A percentile compares a stretch with the other conserved stretches of the same genome.
Evolutionary conservation across 2,888 invertebrate genomes (phyloP).

Genomic region (Meliscaeva auricollis): DNA sequence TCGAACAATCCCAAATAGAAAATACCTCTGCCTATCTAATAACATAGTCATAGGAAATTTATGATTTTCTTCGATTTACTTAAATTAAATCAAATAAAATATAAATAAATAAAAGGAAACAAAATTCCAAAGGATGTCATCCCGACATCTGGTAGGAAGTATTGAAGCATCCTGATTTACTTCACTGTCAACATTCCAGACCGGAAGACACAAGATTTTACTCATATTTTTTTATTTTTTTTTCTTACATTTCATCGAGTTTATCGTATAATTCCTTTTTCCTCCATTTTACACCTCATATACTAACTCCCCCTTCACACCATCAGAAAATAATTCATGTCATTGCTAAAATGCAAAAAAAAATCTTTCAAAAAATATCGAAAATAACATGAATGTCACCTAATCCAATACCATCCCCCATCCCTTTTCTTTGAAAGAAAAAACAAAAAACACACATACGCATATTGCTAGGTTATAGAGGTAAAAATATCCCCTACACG

Average conservation of each 20-base stretch:
- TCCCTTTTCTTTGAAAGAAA: background rate
- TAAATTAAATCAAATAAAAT: slow-evolving; percentile 32
- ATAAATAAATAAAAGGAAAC: slow-evolving; percentile 31
- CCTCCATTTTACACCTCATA: background rate
- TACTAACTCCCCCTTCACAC: background rate
- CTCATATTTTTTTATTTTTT: background rate
- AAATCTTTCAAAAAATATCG: slow-evolving; percentile 49
- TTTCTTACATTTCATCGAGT: slow-evolving; percentile 42
- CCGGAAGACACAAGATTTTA: slow-evolving; percentile 54
- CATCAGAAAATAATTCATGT: slow-evolving; percentile 12
- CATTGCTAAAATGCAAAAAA: slow-evolving; percentile 51
- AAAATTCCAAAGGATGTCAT: slow-evolving; percentile 48
- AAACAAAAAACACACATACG: too few relatives aligned
- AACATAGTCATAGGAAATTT: slow-evolving; percentile 17
- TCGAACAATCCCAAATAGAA: too few relatives aligned
- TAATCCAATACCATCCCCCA: slow-evolving; percentile 45
- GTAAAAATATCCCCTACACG: slow-evolving; percentile 19
- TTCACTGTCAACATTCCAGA: slow-evolving; percentile 54
- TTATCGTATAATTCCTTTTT: slow-evolving; percentile 50
- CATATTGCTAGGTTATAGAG: slow-evolving; percentile 24
- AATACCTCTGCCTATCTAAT: too few relatives aligned
- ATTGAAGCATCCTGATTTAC: slow-evolving; percentile 61
- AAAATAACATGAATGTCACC: slow-evolving; percentile 56
- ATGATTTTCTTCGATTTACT: slow-evolving; percentile 12
- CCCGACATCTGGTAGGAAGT: slow-evolving; percentile 52